A percentile compares a stretch with the other conserved stretches of the same genome.
phyloP scores from a whole-genome alignment of 2,888 invertebrate genomes.

The Xylota sylvarum region DNA sequence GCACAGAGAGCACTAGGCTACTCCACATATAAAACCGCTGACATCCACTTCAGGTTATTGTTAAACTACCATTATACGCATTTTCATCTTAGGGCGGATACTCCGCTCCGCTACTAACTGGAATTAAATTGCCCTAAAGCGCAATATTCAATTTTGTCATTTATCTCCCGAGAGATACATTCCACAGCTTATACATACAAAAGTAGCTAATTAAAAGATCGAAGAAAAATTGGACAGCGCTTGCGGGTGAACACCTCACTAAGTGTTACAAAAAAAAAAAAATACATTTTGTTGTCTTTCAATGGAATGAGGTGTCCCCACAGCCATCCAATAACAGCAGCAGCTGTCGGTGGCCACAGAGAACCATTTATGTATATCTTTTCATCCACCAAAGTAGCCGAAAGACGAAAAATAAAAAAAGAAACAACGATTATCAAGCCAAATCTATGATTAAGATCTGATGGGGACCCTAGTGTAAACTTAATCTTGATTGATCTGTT shows the following conservation, averaged over 20 bases:
- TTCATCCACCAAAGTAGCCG: constrained; percentile 19
- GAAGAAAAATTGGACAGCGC: constrained; percentile 71
- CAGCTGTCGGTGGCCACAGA: constrained; percentile 49
- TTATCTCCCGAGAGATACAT: constrained; percentile 47
- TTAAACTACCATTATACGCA: constrained; percentile 37
- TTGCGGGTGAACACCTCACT: constrained; percentile 55
- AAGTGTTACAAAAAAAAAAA: constrained; percentile 46
- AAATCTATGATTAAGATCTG: constrained; percentile 70
- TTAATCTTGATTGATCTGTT: constrained; percentile 73
- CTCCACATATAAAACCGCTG: constrained; percentile 17
- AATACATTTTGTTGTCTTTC: constrained; percentile 36
- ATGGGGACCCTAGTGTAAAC: constrained; percentile 50
- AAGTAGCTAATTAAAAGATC: constrained; percentile 75
- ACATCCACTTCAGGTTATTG: constrained; percentile 29
- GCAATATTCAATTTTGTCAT: constrained; percentile 45
- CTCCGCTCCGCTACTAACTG: constrained; percentile 55
- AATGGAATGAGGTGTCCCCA: constrained; percentile 53
- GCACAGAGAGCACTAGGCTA: neutral
- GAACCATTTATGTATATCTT: constrained; percentile 42
- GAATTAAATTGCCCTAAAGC: constrained; percentile 66
- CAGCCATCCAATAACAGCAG: constrained; percentile 20
- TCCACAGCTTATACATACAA: constrained; percentile 42
- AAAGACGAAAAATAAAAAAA: neutral
- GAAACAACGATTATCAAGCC: constrained; percentile 52
- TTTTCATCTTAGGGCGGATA: constrained; percentile 58